Evolutionary conservation across 2,113 vertebrate genomes (phyloP), one percentile per base, ranked within the genome.

Genomic region (Atherinomorus stipes): DNA sequence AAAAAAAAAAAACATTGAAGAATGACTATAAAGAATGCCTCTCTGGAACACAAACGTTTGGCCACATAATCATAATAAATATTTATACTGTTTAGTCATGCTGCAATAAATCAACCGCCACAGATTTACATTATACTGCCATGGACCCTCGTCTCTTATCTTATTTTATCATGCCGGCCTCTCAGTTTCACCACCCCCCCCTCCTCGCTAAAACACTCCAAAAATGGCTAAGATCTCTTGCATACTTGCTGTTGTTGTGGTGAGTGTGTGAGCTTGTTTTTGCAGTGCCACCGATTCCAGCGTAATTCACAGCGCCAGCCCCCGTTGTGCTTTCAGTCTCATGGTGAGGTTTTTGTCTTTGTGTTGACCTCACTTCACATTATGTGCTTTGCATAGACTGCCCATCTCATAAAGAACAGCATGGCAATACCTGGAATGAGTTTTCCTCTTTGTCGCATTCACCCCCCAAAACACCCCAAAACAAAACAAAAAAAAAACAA

Each of bases 371-470:
- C 78, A 82, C 82, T 90, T 92, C 88, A 89, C 85, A 93, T 87
- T 90, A 76, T 88, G 83, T 89, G 76, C 86, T 89, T 93, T 94
- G 92, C 90, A 93, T 93, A 93, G 91, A 86, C 92, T 54, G 86
- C 79, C 84, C 78, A 58, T 82, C 78, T 87, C 76, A 34, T 63
- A 64, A 81, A 65, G 74, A 90, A 85, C 69, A 88, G 76, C 71
- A 72, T 79, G 80, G 67, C 81, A 90, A 88, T 87, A 91, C 87
- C 88, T 87, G 77, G 81, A 88, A 87, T 84, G 80, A 85, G 31
- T 37, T 69, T 23, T 22, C 28, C 80, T 67, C 42, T 85, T 78
- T 38, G 69, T 87, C 63, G 51, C 84, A 85, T 84, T 85, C 71
- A 56, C 70, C n/a, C n/a, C n/a, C n/a, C n/a, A 31, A 7, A 28